These are phyloP conservation scores for Poecilia gillii DNA, from an alignment of 2,797 vertebrate species.

Conservation along the genomic window DNA sequence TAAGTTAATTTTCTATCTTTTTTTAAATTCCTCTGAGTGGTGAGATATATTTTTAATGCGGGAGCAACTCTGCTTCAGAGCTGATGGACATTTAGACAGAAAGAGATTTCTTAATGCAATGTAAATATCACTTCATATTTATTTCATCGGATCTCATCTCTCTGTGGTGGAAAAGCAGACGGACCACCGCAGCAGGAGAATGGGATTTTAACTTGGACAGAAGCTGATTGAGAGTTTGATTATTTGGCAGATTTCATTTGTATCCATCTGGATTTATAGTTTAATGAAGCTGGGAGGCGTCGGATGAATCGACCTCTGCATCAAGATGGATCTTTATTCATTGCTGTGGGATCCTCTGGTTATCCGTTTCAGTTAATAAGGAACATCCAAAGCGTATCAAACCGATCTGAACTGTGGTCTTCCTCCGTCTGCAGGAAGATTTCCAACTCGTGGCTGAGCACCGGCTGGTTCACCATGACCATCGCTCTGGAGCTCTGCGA, in stretches of 20 bases:
- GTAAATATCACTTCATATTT: constrained; percentile 29
- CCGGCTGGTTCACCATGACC: constrained; percentile 99
- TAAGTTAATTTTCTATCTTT: background rate
- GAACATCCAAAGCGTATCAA: constrained; percentile 61
- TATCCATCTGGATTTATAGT: constrained; percentile 61
- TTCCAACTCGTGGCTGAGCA: constrained; percentile 98
- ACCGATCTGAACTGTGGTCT: constrained; percentile 26
- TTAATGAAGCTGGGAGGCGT: constrained; percentile 62
- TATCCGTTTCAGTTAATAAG: constrained; percentile 40
- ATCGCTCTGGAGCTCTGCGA: constrained; percentile 97
- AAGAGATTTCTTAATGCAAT: constrained; percentile 30
- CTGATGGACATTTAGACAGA: constrained; percentile 20
- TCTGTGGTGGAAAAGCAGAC: constrained; percentile 15
- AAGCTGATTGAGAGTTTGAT: constrained; percentile 66
- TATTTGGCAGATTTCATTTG: constrained; percentile 68
- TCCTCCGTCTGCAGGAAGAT: constrained; percentile 84
- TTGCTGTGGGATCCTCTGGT: constrained; percentile 46
- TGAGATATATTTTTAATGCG: background rate
- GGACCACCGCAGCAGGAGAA: constrained; percentile 10
- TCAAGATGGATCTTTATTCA: constrained; percentile 59
- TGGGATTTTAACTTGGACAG: constrained; percentile 25
- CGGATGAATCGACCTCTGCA: constrained; percentile 49
- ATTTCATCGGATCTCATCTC: constrained; percentile 18
- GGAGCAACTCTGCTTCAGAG: background rate
- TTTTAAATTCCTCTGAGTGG: background rate